Conservation (phyloP, 2,797 vertebrate species). For the Hephaestus fuliginosus region DNA sequence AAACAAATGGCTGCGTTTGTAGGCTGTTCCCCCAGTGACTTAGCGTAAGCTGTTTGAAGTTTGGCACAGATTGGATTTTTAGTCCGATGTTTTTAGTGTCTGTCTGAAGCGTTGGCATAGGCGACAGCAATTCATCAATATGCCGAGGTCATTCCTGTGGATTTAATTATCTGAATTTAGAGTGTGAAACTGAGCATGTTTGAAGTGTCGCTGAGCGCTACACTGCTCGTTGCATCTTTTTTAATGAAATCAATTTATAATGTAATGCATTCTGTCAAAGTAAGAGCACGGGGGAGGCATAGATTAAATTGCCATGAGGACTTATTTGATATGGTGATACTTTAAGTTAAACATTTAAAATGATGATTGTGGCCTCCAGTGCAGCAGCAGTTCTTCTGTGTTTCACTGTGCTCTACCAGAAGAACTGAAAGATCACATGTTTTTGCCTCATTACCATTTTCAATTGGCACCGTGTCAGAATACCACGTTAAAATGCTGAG, state of each 20-base stretch:
- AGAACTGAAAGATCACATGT: neutral
- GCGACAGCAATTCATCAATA: conserved; percentile 13
- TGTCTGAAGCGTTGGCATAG: conserved; percentile 24
- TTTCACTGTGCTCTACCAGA: neutral
- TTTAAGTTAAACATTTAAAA: conserved; percentile 17
- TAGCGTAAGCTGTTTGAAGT: conserved; percentile 40
- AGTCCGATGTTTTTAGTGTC: conserved; percentile 22
- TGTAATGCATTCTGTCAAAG: conserved; percentile 44
- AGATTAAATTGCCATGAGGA: conserved; percentile 14
- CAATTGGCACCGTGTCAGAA: neutral
- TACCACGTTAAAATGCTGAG: neutral
- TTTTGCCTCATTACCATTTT: conserved; percentile 4
- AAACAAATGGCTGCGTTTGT: conserved; percentile 25
- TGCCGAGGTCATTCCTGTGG: neutral
- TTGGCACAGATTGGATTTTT: conserved; percentile 29
- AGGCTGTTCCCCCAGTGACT: conserved; percentile 32
- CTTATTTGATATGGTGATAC: conserved; percentile 11
- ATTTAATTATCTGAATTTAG: conserved; percentile 41
- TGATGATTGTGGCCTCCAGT: neutral
- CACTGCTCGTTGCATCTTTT: conserved; percentile 17
- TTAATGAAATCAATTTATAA: conserved; percentile 32
- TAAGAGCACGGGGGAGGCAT: neutral
- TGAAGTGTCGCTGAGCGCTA: conserved; percentile 26
- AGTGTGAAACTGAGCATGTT: conserved; percentile 39
- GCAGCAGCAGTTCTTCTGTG: neutral